Evolutionary conservation across 2,113 vertebrate genomes (phyloP), one percentile per base, ranked within the genome.

Genomic region (Sinosuthora webbiana): DNA sequence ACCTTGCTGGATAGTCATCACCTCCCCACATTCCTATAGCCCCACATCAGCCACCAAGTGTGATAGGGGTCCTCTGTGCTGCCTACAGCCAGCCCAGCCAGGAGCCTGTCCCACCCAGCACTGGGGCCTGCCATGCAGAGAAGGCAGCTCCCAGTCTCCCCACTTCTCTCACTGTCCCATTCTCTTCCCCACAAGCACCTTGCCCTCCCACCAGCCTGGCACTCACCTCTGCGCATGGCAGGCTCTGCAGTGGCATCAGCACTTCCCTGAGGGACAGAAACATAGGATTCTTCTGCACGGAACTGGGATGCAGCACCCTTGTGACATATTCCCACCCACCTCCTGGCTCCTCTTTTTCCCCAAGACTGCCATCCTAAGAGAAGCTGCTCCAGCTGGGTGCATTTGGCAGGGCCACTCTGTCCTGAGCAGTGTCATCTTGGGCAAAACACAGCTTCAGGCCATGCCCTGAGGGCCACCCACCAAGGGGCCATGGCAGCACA

Each of bases 261-360:
- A 89, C 94, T 33, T 19, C 59, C 92, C 97, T 97, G 71, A 81
- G 65, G 55, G 63, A 88, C 59, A 92, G 52, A 96, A 91, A 93
- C 59, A 95, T 3, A 92, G 75, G 20, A 81, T 77, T 53, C 23
- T 50, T 8, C 1, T 60, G 50, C 60, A 62, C 8, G 19, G 35
- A 79, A 39, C 25, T 77, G 37, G 35, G 25, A 67, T 16, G n/a
- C 37, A 85, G 64, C 59, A 30, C 13, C 27, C 39, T 63, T 21
- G 22, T 52, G 44, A 84, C 14, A 25, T 82, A 25, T 89, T 78
- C 44, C 62, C 70, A 84, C 53, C 45, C 82, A 39, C 20, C 24
- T 85, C 28, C 57, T 31, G 13, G 15, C 18, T 85, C 33, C 16
- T 86, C 31, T 78, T 84, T 14, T 44, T 76, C 53, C 35, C 45